Conservation (phyloP, 2,797 vertebrate species). For the Rhynchotus rufescens region DNA sequence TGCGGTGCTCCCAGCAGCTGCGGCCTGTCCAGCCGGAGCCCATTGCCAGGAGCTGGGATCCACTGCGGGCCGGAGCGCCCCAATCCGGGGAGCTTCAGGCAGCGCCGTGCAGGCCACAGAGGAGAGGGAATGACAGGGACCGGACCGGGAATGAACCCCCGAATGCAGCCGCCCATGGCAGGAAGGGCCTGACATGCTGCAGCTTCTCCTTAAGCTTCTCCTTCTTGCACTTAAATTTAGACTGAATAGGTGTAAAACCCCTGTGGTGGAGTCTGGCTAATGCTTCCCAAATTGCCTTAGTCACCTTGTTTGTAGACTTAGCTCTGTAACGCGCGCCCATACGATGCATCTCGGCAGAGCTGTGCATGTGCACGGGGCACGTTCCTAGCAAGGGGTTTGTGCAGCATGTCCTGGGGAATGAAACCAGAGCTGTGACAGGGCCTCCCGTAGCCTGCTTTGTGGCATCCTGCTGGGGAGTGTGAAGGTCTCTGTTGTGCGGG, state of each 20-base stretch:
- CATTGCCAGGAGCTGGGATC: background rate
- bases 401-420: background rate
- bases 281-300: background rate
- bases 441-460: background rate
- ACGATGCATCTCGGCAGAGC: background rate
- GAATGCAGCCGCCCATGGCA: background rate
- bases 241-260: background rate
- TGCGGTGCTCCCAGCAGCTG: background rate
- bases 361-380: accelerated
- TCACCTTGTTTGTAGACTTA: background rate
- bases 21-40: accelerated
- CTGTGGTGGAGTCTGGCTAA: accelerated
- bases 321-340: background rate
- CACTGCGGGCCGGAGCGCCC: background rate
- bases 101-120: accelerated
- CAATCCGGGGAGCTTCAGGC: background rate
- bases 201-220: background rate
- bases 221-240: background rate
- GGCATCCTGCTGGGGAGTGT: background rate
- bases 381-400: background rate
- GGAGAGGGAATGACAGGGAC: background rate
- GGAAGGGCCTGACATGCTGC: background rate
- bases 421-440: background rate
- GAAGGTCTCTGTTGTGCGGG: accelerated
- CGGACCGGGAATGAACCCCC: background rate